Base-by-base conservation (phyloP, 1,140 invertebrate genomes). In the Drosophila leontia region DNA sequence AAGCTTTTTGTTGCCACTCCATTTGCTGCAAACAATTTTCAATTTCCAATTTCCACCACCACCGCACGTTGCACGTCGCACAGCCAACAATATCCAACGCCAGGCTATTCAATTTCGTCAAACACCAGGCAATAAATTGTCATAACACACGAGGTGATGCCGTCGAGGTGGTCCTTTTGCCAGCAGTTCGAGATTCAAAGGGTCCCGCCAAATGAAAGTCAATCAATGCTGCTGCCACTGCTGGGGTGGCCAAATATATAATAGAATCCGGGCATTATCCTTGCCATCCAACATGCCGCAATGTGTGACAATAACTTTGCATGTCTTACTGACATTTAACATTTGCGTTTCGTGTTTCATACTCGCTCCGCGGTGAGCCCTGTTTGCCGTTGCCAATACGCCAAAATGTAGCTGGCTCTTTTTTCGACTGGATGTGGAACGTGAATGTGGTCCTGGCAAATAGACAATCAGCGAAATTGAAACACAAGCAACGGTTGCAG, bases 251-350 rank as follows among this genome's bases (percentile, higher is more conserved):
- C 63, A 19, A 70, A 70, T 39, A 68, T 63, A 63, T 68, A 70
- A 70, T 62, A 50, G 63, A 57, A 63, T 39, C 48, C 57, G 47
- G 42, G 45, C 70, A 60, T 65, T 59, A 67, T 69, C 67, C 70
- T 63, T 60, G 42, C 42, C 50, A 71, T 67, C 76, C 65, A 90
- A 80, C 77, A 80, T 57, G 58, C 72, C 80, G 59, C 67, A 75
- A 75, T 90, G 85, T 84, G 81, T 75, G 80, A 90, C 85, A 90
- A 80, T 61, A 82, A 80, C 78, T 90, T 88, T 78, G 84, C 84
- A 90, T 88, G 84, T 90, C 85, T 84, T 81, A 78, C 77, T 90
- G 62, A 90, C 85, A 88, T 90, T 84, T 90, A 83, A 84, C 84
- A 80, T 90, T 88, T 84, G 72, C 69, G 85, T 81, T 84, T 90